Conservation (phyloP, 2,888 invertebrate genomes). For the Notodonta dromedarius region DNA sequence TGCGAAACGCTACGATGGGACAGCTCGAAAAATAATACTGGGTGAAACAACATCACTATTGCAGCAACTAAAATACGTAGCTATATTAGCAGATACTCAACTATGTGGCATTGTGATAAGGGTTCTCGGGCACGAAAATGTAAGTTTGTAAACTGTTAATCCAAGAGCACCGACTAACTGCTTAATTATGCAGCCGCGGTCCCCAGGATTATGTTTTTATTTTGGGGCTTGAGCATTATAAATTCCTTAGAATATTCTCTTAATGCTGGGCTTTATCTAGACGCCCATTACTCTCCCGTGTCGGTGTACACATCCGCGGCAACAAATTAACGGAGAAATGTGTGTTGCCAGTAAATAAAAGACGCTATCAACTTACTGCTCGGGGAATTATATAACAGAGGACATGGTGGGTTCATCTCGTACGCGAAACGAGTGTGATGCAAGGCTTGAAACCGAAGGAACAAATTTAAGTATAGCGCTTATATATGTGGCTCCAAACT, state of each 20-base stretch:
- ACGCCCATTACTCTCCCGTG: slow-evolving; percentile 31
- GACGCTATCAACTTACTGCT: slow-evolving; percentile 8
- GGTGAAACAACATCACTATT: slow-evolving; percentile 21
- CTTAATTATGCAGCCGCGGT: slow-evolving; percentile 69
- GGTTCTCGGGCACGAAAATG: slow-evolving; percentile 5
- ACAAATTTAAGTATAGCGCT: no score
- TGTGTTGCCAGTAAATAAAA: slow-evolving; percentile 18
- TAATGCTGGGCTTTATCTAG: slow-evolving; percentile 56
- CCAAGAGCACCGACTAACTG: slow-evolving; percentile 65
- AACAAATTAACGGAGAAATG: slow-evolving; percentile 27
- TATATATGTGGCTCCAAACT: no score
- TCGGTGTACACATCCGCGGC: slow-evolving; percentile 19
- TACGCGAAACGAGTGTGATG: not conserved
- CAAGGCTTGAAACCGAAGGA: no score
- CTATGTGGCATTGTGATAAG: slow-evolving; percentile 14
- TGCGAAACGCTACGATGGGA: not conserved
- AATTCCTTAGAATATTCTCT: slow-evolving; percentile 66
- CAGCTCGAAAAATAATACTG: slow-evolving; percentile 17
- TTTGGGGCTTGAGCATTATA: slow-evolving; percentile 63
- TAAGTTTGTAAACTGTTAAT: slow-evolving; percentile 45
- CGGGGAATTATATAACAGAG: not conserved
- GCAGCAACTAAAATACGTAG: slow-evolving; percentile 7
- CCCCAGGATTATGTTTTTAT: slow-evolving; percentile 69
- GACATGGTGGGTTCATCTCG: not conserved
- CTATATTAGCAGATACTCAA: slow-evolving; percentile 7